Conservation (phyloP, 2,797 vertebrate genomes). For the Neoniphon sammara region DNA sequence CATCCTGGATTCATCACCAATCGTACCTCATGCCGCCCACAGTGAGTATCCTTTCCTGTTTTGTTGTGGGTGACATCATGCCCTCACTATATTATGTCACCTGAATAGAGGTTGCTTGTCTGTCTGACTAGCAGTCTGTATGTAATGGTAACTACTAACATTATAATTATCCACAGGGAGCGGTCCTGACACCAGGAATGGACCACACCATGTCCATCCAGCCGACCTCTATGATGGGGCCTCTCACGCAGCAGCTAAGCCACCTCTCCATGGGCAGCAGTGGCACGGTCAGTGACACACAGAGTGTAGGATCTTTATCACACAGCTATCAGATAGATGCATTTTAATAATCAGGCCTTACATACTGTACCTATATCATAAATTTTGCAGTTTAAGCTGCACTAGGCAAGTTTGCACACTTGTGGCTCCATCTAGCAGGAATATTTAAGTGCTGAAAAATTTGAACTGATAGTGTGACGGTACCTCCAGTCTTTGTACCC, state of each 20-base stretch:
- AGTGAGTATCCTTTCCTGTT: constrained; percentile 80
- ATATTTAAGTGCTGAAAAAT: neutral
- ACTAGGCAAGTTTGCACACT: neutral
- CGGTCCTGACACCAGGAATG: constrained; percentile 89
- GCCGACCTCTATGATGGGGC: constrained; percentile 90
- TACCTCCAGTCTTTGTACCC: no score
- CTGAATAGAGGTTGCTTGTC: neutral
- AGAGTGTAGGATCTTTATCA: neutral
- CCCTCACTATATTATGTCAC: neutral
- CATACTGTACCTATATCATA: neutral
- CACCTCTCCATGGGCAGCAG: constrained; percentile 91
- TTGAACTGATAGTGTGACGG: no score
- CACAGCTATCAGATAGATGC: neutral
- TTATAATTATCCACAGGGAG: constrained; percentile 78
- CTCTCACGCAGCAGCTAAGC: constrained; percentile 91
- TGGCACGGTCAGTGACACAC: constrained; percentile 85
- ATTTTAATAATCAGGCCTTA: neutral
- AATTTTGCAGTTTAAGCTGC: neutral
- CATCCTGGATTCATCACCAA: constrained; percentile 94
- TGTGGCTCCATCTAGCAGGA: neutral
- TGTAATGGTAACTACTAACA: neutral
- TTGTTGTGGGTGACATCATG: neutral
- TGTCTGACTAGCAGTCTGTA: neutral
- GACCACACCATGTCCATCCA: constrained; percentile 93
- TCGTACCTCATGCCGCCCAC: constrained; percentile 95